Evolutionary conservation across 2,888 invertebrate species (phyloP).

Genomic region (Drosophila antonietae): DNA sequence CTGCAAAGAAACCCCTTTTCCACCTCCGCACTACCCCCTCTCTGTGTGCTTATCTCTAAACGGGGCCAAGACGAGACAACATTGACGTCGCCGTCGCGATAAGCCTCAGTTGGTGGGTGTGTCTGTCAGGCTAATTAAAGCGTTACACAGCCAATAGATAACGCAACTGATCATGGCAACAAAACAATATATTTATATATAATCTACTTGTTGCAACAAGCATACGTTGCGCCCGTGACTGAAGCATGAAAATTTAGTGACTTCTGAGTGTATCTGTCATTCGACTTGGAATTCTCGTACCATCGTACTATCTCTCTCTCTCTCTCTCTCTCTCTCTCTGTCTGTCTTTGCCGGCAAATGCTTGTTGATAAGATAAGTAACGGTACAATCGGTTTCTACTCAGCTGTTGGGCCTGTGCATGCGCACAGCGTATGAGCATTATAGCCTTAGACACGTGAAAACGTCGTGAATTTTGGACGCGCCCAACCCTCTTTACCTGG

Average conservation of each 20-base stretch:
- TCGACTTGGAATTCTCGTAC: not conserved
- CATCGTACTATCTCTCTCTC: no score
- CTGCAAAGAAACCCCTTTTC: not conserved
- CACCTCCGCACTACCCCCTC: not conserved
- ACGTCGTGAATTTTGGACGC: slow-evolving; percentile 61
- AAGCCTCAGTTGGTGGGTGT: slow-evolving; percentile 53
- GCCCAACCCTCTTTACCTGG: not conserved
- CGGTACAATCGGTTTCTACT: slow-evolving; percentile 45
- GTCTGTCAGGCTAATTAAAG: slow-evolving; percentile 40
- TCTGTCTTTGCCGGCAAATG: slow-evolving; percentile 4
- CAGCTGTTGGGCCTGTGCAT: slow-evolving; percentile 53
- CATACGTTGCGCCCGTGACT: slow-evolving; percentile 40
- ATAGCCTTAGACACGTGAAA: slow-evolving; percentile 59
- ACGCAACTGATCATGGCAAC: slow-evolving; percentile 28
- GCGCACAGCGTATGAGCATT: slow-evolving; percentile 53
- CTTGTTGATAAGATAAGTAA: slow-evolving; percentile 65
- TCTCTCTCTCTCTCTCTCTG: no score
- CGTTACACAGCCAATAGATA: slow-evolving; percentile 35
- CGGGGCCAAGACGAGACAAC: slow-evolving; percentile 29
- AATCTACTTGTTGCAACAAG: slow-evolving; percentile 5
- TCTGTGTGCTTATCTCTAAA: slow-evolving; percentile 39
- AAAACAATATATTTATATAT: not conserved
- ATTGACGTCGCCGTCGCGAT: slow-evolving; percentile 30
- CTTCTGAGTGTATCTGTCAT: slow-evolving; percentile 22
- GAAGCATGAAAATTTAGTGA: slow-evolving; percentile 27